Evolutionary conservation across 2,113 vertebrate genomes (phyloP).

Genomic region (Indri indri): DNA sequence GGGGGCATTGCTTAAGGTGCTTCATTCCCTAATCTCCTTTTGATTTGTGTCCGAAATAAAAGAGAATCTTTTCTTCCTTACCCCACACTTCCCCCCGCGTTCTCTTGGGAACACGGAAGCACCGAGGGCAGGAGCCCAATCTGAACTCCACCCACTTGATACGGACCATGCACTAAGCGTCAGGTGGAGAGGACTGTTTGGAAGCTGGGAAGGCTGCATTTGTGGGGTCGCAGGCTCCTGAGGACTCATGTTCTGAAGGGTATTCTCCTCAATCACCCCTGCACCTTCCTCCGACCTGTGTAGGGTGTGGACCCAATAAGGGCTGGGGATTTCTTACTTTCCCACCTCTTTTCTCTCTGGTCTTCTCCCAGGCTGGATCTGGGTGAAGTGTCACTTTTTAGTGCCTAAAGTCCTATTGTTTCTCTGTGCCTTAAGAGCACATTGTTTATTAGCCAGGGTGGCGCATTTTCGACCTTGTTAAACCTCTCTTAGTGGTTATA

Average conservation of each 20-base stretch:
- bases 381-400: slow-evolving; percentile 71
- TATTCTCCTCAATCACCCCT: neutral
- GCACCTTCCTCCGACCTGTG: slow-evolving; percentile 3
- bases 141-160: neutral
- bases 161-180: fast-evolving
- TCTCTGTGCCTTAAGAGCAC: slow-evolving; percentile 73
- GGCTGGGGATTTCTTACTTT: slow-evolving; percentile 55
- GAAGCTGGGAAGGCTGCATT: neutral
- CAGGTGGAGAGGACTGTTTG: neutral
- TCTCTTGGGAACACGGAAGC: slow-evolving; percentile 49
- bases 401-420: slow-evolving; percentile 77
- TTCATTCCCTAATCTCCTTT: slow-evolving; percentile 59
- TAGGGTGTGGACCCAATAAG: slow-evolving; percentile 40
- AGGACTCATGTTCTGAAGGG: neutral
- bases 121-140: neutral
- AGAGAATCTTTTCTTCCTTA: slow-evolving; percentile 10
- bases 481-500: slow-evolving; percentile 38
- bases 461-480: slow-evolving; percentile 49
- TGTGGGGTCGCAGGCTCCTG: neutral
- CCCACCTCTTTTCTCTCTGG: slow-evolving; percentile 60
- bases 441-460: slow-evolving; percentile 57
- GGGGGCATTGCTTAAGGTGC: slow-evolving; percentile 76
- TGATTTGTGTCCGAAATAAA: slow-evolving; percentile 61
- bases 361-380: slow-evolving; percentile 77
- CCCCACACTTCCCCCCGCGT: slow-evolving; percentile 7